A percentile compares a stretch with the other conserved stretches of the same genome.
Conservation (phyloP, 2,888 invertebrate species). For the Thera obeliscata region DNA sequence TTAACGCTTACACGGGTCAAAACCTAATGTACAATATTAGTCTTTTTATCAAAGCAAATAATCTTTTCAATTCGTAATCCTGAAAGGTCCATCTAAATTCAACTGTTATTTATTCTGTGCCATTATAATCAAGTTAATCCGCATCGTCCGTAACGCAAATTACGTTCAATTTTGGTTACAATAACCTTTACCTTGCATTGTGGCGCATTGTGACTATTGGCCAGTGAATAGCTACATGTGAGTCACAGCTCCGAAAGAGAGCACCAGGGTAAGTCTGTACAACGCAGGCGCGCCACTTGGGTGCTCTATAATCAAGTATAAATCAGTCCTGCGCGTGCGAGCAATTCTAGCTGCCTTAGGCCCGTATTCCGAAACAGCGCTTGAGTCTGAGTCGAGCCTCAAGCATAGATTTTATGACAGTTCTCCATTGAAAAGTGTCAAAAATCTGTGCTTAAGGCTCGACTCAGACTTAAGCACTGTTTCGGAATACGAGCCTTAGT, state of each 20-base stretch:
- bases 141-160: conserved; percentile 58
- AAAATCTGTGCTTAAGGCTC: too few species aligned
- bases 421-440: too few species aligned
- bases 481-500: too few species aligned
- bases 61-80: conserved; percentile 36
- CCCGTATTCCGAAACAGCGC: too few species aligned
- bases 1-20: conserved; percentile 5
- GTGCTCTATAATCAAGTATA: neutral
- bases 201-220: conserved; percentile 52
- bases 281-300: neutral
- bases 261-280: conserved; percentile 14
- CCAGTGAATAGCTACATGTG: conserved; percentile 18
- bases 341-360: neutral
- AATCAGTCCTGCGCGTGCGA: neutral
- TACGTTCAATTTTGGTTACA: conserved; percentile 67
- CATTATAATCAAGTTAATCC: conserved; percentile 55
- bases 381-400: too few species aligned
- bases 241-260: conserved; percentile 19
- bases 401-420: too few species aligned
- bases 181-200: conserved; percentile 80
- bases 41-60: conserved; percentile 41
- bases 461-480: too few species aligned
- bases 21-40: conserved; percentile 21
- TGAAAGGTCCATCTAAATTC: conserved; percentile 40
- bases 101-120: conserved; percentile 27